Percentiles rank a stretch among this genome's conserved stretches.
phyloP scores from a whole-genome alignment of 2,113 vertebrate genomes.

The Lepus americanus region DNA sequence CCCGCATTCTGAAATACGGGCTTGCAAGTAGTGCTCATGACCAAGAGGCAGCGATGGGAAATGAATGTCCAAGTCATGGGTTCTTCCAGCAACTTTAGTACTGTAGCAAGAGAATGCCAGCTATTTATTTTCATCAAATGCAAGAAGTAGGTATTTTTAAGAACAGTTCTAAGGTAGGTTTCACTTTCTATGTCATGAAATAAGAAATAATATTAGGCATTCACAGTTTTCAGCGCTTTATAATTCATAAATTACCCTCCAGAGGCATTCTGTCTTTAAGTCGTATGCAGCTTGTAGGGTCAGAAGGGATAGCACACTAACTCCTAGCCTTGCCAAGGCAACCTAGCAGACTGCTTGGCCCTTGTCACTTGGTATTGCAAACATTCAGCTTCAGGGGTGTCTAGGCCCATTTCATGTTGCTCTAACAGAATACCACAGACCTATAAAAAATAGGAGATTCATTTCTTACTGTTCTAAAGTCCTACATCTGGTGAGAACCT shows the following conservation, averaged over 20 bases:
- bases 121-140: background rate
- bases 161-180: background rate
- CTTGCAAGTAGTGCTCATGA: background rate
- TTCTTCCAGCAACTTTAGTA: background rate
- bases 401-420: background rate
- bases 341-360: fast-evolving
- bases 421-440: background rate
- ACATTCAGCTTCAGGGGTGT: fast-evolving
- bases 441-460: too few species aligned
- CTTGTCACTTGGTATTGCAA: fast-evolving
- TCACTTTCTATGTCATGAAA: background rate
- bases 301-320: background rate
- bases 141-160: background rate
- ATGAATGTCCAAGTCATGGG: fast-evolving
- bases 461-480: background rate
- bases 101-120: fast-evolving
- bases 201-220: too few species aligned
- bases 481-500: background rate
- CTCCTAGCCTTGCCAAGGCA: background rate
- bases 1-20: background rate
- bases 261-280: background rate
- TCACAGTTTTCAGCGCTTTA: background rate
- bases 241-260: background rate
- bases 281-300: too few species aligned
- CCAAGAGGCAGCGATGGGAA: fast-evolving